Evolutionary conservation across 2,113 vertebrate species (phyloP), one percentile per base, ranked within the genome.

Genomic region (Ictalurus furcatus): DNA sequence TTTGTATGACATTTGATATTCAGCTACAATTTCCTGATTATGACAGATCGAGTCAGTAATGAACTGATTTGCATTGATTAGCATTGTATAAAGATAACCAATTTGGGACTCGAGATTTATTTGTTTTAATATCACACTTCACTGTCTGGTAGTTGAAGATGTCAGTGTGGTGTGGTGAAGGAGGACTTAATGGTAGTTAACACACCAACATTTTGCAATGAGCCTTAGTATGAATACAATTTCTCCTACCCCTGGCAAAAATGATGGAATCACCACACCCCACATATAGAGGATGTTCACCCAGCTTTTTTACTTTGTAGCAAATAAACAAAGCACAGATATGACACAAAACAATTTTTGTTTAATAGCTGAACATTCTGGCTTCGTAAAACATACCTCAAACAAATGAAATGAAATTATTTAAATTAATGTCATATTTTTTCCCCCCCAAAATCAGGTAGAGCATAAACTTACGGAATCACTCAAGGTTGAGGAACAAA

Each of bases 51-150:
- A 83, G 16, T 81, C 79, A 9, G 54, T 58, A 81, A 23, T 61
- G 6, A 61, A 59, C 48, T 82, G 54, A 40, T 83, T 83, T 83
- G 56, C 56, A 83, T 37, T 61, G 56, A 83, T 83, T 61, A 61
- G 80, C 56, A 61, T 59, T 19, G 21, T 23, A 59, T 12, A 58
- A 82, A 19, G 78, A 56, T 80, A n/a, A n/a, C 28, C 1, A 23
- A n/a, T 34, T 37, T 82, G 7, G 8, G 56, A 21, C 19, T 63
- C 6, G 25, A 4, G 21, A 61, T 48, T 48, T 48, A 48, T 56
- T 81, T 80, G 17, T 56, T 28, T 23, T 48, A 25, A 81, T 82
- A 82, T 83, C 34, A 83, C 12, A 2, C 34, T 40, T 82, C 28
- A 80, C 14, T 19, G 25, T 82, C 30, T 61, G 54, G 52, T 58